Conservation (phyloP, 2,888 invertebrate genomes). For the Rhagium mordax region DNA sequence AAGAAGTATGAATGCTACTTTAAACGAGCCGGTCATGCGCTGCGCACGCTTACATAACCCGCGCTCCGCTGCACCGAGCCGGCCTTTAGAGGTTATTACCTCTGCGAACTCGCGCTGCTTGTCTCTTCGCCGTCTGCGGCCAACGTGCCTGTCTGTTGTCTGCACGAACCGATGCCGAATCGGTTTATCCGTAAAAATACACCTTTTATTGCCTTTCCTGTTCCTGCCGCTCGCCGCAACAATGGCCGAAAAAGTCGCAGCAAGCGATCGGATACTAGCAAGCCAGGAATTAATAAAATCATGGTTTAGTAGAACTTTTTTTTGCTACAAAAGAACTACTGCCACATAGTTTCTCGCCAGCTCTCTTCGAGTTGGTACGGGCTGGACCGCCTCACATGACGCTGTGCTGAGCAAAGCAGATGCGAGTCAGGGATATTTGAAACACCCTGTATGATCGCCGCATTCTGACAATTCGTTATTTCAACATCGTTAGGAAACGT, state of each 20-base stretch:
- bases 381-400: too few relatives aligned
- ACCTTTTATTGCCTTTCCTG: slow-evolving; percentile 33
- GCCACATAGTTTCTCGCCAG: too few relatives aligned
- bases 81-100: slow-evolving; percentile 59
- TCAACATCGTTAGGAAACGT: too few relatives aligned
- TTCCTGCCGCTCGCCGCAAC: slow-evolving; percentile 18
- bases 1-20: slow-evolving; percentile 12
- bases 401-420: too few relatives aligned
- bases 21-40: slow-evolving; percentile 34
- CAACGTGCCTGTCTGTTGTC: slow-evolving; percentile 32
- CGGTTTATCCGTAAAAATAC: slow-evolving; percentile 30
- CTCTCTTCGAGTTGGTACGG: too few relatives aligned
- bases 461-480: too few relatives aligned
- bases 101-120: slow-evolving; percentile 44
- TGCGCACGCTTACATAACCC: slow-evolving; percentile 48
- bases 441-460: too few relatives aligned
- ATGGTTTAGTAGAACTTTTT: too few relatives aligned
- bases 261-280: too few relatives aligned
- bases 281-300: too few relatives aligned
- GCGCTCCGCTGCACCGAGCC: slow-evolving; percentile 42
- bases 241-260: background rate
- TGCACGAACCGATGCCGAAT: slow-evolving; percentile 20
- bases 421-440: too few relatives aligned
- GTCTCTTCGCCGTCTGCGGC: slow-evolving; percentile 54
- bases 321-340: too few relatives aligned